These are phyloP conservation scores for Heliconius ismenius DNA, from an alignment of 2,888 invertebrate species.

Conservation along the genomic window DNA sequence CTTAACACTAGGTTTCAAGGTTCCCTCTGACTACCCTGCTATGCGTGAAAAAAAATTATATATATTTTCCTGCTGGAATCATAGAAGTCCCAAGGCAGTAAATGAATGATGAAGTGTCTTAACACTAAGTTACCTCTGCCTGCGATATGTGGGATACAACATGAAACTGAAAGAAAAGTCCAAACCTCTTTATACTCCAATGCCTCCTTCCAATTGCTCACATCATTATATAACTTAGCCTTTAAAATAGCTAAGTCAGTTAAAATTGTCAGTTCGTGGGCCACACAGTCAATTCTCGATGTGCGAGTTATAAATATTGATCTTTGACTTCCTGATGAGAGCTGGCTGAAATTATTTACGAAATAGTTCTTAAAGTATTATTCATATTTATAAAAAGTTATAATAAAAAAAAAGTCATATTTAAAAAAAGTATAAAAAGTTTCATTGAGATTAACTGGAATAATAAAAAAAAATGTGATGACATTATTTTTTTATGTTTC, in stretches of 20 bases:
- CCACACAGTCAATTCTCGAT: conserved; percentile 66
- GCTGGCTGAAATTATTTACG: conserved; percentile 54
- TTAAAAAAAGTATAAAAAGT: no score
- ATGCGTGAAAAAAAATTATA: no score
- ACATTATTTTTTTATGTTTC: no score
- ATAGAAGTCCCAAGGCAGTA: no score
- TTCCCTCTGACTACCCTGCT: no score
- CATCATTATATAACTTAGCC: conserved; percentile 52
- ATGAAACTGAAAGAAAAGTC: not conserved
- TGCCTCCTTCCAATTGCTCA: conserved; percentile 64
- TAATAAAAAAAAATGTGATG: no score
- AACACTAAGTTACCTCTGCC: no score
- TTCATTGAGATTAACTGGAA: no score
- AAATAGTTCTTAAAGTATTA: not conserved
- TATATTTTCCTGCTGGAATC: no score
- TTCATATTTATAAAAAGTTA: not conserved
- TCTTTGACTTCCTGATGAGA: conserved; percentile 66
- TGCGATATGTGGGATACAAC: not conserved
- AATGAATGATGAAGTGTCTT: no score
- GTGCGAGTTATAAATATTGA: conserved; percentile 67
- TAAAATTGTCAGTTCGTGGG: conserved; percentile 74
- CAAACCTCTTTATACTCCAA: conserved; percentile 73
- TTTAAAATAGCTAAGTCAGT: conserved; percentile 67
- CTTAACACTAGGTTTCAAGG: no score
- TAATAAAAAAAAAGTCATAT: no score